phyloP scores from a whole-genome alignment of 2,888 invertebrate genomes.

The Pristionchus exspectatus region DNA sequence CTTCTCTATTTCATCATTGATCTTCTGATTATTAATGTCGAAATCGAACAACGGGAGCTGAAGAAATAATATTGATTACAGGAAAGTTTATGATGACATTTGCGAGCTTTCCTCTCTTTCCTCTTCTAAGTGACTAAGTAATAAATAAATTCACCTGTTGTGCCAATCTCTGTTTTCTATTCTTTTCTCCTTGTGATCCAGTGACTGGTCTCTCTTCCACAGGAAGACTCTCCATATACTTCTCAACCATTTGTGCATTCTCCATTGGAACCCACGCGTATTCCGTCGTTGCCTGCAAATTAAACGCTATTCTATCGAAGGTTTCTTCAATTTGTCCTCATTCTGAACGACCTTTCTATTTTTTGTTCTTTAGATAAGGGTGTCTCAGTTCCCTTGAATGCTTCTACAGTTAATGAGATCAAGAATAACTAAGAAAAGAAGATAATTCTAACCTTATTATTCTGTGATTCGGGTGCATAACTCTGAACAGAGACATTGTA shows the following conservation, averaged over 20 bases:
- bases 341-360: neutral
- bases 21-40: conserved; percentile 70
- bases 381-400: neutral
- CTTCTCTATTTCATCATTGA: conserved; percentile 68
- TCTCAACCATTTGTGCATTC: conserved; percentile 82
- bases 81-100: neutral
- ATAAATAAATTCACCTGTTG: conserved; percentile 84
- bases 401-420: neutral
- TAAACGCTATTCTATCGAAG: neutral
- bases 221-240: conserved; percentile 83
- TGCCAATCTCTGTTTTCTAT: conserved; percentile 88
- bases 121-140: neutral
- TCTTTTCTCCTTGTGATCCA: conserved; percentile 88
- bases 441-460: conserved; percentile 16
- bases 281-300: conserved; percentile 62
- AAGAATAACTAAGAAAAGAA: neutral
- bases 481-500: conserved; percentile 44
- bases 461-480: conserved; percentile 13
- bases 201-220: conserved; percentile 86
- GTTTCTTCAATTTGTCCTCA: neutral
- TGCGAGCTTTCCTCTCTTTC: neutral
- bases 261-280: conserved; percentile 72
- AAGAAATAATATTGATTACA: conserved; percentile 40
- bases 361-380: neutral
- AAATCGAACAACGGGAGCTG: conserved; percentile 76